phyloP scores from a whole-genome alignment of 2,888 invertebrate genomes.

The Eueremaeus valkanovi region DNA sequence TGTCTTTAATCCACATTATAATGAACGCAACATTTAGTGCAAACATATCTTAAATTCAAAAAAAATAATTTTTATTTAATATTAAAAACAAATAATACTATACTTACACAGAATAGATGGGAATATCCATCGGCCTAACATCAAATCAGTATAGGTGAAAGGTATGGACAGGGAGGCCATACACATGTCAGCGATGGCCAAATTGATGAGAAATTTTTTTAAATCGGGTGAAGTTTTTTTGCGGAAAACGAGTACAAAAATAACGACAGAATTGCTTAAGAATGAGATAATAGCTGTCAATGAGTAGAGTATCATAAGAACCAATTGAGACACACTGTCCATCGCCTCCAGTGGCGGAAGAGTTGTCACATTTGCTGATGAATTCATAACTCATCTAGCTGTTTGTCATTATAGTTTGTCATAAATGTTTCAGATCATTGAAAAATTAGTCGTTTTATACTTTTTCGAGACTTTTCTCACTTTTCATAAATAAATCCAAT shows the following conservation, averaged over 20 bases:
- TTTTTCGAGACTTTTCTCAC: too few species aligned
- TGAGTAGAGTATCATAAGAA: neutral
- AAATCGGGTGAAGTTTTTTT: neutral
- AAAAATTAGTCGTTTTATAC: too few species aligned
- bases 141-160: neutral
- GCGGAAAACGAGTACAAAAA: neutral
- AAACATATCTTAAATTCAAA: too few species aligned
- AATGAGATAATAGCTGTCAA: neutral
- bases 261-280: neutral
- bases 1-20: too few species aligned
- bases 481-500: too few species aligned
- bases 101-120: neutral
- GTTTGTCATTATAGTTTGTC: too few species aligned
- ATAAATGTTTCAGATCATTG: too few species aligned
- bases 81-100: neutral
- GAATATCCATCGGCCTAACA: constrained; percentile 5
- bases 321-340: neutral
- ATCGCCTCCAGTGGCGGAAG: neutral
- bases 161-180: constrained; percentile 1
- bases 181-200: neutral
- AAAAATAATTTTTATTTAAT: too few species aligned
- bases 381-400: too few species aligned
- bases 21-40: too few species aligned
- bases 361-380: too few species aligned
- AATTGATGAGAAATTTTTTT: constrained; percentile 2